Conservation (phyloP, 2,888 invertebrate genomes). For the Hemaris fuciformis region DNA sequence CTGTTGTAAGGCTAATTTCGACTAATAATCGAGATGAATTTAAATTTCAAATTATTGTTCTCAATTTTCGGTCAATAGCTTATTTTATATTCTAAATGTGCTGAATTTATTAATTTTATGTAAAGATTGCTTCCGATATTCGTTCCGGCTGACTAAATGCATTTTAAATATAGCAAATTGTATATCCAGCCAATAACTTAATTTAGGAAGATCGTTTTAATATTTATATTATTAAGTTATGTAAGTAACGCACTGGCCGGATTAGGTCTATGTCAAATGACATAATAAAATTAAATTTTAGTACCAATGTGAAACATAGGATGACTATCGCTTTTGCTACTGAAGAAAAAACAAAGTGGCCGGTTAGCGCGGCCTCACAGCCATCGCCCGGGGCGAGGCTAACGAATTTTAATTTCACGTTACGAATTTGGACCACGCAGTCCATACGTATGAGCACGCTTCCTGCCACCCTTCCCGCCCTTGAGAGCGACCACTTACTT, state of each 20-base stretch:
- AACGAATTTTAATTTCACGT: slow-evolving; percentile 21
- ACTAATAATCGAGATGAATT: too few relatives aligned
- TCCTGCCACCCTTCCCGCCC: slow-evolving; percentile 78
- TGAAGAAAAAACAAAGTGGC: not conserved
- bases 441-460: slow-evolving; percentile 46
- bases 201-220: not conserved
- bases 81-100: too few relatives aligned
- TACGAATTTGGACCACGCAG: slow-evolving; percentile 24
- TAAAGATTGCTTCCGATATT: too few relatives aligned
- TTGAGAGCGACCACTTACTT: slow-evolving; percentile 75
- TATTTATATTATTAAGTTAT: not conserved
- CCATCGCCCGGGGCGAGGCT: slow-evolving; percentile 5
- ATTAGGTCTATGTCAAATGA: not conserved
- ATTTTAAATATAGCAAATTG: too few relatives aligned
- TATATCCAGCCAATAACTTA: too few relatives aligned
- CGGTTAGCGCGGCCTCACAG: slow-evolving; percentile 1
- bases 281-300: not conserved
- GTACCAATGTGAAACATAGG: not conserved
- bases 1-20: too few relatives aligned
- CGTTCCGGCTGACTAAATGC: too few relatives aligned
- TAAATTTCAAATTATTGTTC: too few relatives aligned
- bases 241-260: not conserved
- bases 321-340: not conserved
- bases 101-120: too few relatives aligned
- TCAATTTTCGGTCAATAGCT: too few relatives aligned